A percentile compares a stretch with the other conserved stretches of the same genome.
Evolutionary conservation across 2,113 vertebrate genomes (phyloP).

Genomic region (Nycticorax nycticorax): DNA sequence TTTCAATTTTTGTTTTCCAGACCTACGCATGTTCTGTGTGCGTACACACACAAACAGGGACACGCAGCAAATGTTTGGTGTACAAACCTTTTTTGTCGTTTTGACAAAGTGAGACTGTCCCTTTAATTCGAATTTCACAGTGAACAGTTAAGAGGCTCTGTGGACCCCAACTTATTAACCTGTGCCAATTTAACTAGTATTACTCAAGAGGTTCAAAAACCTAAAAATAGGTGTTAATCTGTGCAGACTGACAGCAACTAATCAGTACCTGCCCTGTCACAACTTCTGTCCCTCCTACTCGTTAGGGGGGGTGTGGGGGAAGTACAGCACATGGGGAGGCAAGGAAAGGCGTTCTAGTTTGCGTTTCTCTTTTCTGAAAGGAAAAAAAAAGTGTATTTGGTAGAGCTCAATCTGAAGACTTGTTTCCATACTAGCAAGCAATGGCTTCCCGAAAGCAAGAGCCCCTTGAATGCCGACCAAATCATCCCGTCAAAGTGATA

Average conservation of each 20-base stretch:
- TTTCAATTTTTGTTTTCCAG: conserved; percentile 11
- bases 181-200: conserved; percentile 53
- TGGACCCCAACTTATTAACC: conserved; percentile 56
- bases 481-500: neutral
- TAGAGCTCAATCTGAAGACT: conserved; percentile 10
- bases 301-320: neutral
- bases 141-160: conserved; percentile 40
- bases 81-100: neutral
- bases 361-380: neutral
- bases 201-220: conserved; percentile 60
- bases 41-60: accelerated
- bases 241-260: conserved; percentile 31
- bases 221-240: conserved; percentile 58
- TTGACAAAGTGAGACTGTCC: conserved; percentile 5
- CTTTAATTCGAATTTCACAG: conserved; percentile 59
- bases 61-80: neutral
- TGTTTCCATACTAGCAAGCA: neutral
- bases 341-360: neutral
- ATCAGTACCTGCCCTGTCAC: conserved; percentile 26
- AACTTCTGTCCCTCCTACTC: conserved; percentile 27
- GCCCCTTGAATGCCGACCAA: neutral
- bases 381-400: neutral
- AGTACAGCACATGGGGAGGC: neutral
- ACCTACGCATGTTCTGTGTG: neutral
- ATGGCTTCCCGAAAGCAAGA: conserved; percentile 1